A percentile compares a stretch with the other conserved stretches of the same genome.
These are phyloP conservation scores for Exaiptasia diaphana DNA, from an alignment of 64 coral and sea anemone species.

Conservation along the genomic window DNA sequence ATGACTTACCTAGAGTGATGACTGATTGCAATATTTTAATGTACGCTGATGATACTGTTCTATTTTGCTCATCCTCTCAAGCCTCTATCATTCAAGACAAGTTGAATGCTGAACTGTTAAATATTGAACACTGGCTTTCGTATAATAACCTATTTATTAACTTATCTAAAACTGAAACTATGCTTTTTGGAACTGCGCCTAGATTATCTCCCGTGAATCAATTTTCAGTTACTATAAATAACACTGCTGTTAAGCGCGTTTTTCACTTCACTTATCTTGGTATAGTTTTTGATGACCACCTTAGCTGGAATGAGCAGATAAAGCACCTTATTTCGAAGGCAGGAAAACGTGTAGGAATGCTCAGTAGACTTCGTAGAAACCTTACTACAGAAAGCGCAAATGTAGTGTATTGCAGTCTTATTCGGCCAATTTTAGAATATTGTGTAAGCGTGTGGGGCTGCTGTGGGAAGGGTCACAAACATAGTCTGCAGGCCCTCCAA, in stretches of 20 bases:
- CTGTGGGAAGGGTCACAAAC: neutral
- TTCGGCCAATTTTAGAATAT: constrained; percentile 34
- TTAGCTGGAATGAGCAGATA: constrained; percentile 35
- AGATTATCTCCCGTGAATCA: neutral
- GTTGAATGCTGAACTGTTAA: neutral
- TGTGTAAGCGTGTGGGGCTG: constrained; percentile 22
- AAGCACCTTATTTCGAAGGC: constrained; percentile 31
- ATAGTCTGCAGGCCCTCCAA: neutral
- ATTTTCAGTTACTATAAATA: neutral
- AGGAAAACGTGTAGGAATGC: constrained; percentile 16
- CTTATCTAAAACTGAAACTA: neutral
- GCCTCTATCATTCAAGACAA: neutral
- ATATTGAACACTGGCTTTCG: neutral
- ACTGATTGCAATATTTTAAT: neutral
- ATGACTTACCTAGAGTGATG: neutral
- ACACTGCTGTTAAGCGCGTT: neutral
- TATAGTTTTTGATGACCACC: constrained; percentile 21
- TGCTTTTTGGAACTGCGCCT: neutral
- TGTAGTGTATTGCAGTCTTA: constrained; percentile 30
- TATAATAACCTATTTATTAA: neutral
- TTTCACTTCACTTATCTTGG: neutral
- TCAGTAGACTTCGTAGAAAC: constrained; percentile 10
- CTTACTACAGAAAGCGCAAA: constrained; percentile 43
- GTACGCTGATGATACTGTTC: neutral
- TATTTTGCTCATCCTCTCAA: neutral